Evolutionary conservation across 1,140 invertebrate species (phyloP).

Genomic region (Pogonomyrmex californicus): DNA sequence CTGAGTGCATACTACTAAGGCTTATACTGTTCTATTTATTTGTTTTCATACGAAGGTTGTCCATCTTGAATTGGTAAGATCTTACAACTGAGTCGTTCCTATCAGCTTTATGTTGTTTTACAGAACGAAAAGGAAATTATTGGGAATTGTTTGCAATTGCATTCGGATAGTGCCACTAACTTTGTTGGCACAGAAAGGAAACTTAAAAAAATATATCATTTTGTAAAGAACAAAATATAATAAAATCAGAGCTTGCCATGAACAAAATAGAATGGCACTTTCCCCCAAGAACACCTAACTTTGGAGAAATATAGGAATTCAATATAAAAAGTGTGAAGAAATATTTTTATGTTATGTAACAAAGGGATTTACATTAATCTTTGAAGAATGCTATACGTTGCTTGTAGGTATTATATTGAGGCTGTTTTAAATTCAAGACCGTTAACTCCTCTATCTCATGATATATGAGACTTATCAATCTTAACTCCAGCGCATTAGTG

Average conservation of each 20-base stretch:
- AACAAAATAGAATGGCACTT: not conserved
- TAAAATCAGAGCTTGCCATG: not conserved
- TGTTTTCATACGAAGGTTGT: constrained; percentile 34
- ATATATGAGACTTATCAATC: not conserved
- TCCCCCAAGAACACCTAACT: not conserved
- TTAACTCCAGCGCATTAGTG: too few species aligned
- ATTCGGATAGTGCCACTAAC: constrained; percentile 73
- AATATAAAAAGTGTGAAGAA: not conserved
- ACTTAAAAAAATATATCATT: constrained; percentile 15
- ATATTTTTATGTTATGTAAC: not conserved
- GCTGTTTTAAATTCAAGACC: not conserved
- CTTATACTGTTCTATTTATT: constrained; percentile 49
- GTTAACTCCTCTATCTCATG: not conserved
- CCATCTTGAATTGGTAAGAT: constrained; percentile 22
- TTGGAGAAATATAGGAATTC: not conserved
- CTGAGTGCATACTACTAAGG: not conserved
- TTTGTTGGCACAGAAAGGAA: constrained; percentile 63
- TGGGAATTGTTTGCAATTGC: constrained; percentile 56
- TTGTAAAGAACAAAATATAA: not conserved
- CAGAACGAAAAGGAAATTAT: constrained; percentile 54
- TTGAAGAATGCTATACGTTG: not conserved
- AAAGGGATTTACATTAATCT: not conserved
- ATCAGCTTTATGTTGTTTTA: constrained; percentile 20
- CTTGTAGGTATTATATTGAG: not conserved
- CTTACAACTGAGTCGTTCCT: constrained; percentile 27